Evolutionary conservation across 2,113 vertebrate genomes (phyloP), one percentile per base, ranked within the genome.

Genomic region (Promerops cafer): DNA sequence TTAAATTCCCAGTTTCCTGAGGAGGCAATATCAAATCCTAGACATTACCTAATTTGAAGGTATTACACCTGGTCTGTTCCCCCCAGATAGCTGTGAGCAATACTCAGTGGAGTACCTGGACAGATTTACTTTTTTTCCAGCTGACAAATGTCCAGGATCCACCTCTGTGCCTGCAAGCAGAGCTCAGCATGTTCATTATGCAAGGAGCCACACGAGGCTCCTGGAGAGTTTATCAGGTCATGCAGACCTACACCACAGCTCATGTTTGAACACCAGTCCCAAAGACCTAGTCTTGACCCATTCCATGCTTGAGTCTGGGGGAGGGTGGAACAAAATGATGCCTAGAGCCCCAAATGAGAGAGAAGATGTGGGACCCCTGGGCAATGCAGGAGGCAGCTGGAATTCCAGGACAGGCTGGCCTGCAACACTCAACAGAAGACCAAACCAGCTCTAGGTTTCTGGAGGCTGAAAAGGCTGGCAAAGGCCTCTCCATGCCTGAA

Each of bases 191-290:
- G 45, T 11, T 78, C 4, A 0, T 23, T 37, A 26, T 16, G 22
- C 31, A 69, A 69, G 54, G 27, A 91, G 10, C 30, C 12, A 1
- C 57, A 22, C 0, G 0, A n/a, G 1, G 3, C 23, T 74, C 75
- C 37, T 37, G 70, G 35, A 63, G 68, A 81, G 22, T 35, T 31
- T 30, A 15, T 52, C 40, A 65, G 66, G 77, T 69, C 70, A 61
- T 0, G 0, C 5, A 87, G 59, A 54, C 14, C 26, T 69, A 9
- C 1, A 11, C 30, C 3, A 2, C 50, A 50, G 42, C 63, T 68
- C 6, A 1, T 1, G 0, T 53, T 76, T 77, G 70, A 96, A 17
- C 37, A 65, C 35, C 39, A 31, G 40, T 50, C 87, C 50, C 54
- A 77, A 13, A 93, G 33, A 66, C 33, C 59, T 74, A 50, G 84